Evolutionary conservation across 1,140 invertebrate species (phyloP).

Genomic region (Drosophila kikkawai): DNA sequence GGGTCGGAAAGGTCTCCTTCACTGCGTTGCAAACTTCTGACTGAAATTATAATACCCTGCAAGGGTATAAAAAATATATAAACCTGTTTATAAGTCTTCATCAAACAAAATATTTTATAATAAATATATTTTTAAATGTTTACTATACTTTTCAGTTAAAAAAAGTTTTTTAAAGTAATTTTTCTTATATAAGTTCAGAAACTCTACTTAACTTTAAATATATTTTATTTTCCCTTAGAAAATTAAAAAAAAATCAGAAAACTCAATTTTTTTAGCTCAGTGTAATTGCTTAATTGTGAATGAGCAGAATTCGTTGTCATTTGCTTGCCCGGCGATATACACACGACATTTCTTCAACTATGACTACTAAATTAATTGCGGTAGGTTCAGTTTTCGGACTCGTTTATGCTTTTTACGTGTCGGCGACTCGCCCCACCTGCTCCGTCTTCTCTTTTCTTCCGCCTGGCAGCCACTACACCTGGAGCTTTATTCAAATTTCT

Average conservation of each 20-base stretch:
- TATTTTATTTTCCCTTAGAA: background rate
- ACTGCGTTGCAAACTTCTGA: no score
- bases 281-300: constrained; percentile 12
- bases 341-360: constrained; percentile 19
- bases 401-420: constrained; percentile 55
- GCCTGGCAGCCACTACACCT: constrained; percentile 15
- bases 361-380: constrained; percentile 58
- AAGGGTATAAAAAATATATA: no score
- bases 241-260: background rate
- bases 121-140: no score
- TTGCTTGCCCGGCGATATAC: background rate
- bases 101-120: no score
- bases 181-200: no score
- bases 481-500: constrained; percentile 52
- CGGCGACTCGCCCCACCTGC: constrained; percentile 23
- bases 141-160: no score
- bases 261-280: background rate
- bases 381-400: constrained; percentile 65
- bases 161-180: no score
- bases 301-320: constrained; percentile 19
- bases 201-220: no score
- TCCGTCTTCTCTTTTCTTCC: constrained; percentile 16
- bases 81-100: no score
- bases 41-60: no score
- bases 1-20: no score